A percentile compares a stretch with the other conserved stretches of the same genome.
Conservation (phyloP, 1,140 invertebrate species). For the Drusus annulatus region DNA sequence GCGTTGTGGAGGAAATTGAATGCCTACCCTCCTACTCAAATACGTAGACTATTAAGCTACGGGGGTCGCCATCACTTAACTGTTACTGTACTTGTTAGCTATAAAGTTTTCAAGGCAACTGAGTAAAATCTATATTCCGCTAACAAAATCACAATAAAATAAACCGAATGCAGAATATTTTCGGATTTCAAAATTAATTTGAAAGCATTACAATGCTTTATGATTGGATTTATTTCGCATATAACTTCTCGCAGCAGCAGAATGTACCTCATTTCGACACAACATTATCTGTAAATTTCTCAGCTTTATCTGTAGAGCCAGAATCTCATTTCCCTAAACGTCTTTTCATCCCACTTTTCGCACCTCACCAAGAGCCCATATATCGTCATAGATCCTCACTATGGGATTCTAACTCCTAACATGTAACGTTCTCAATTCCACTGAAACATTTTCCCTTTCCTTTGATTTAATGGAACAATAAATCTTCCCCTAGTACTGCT, state of each 20-base stretch:
- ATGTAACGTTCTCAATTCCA: constrained; percentile 16
- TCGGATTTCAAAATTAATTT: constrained; percentile 9
- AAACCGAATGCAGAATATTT: neutral
- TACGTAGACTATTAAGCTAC: too few relatives aligned
- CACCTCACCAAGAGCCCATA: constrained; percentile 16
- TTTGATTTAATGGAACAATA: constrained; percentile 38
- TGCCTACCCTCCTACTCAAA: too few relatives aligned
- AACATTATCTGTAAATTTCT: constrained; percentile 16
- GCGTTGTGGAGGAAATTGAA: too few relatives aligned
- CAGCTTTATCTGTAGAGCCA: constrained; percentile 26
- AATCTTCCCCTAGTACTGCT: constrained; percentile 6
- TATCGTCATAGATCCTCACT: constrained; percentile 23
- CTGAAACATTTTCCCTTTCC: constrained; percentile 26
- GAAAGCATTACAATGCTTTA: constrained; percentile 9
- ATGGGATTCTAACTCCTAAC: constrained; percentile 6
- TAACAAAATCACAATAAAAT: too few relatives aligned
- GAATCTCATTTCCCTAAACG: constrained; percentile 43
- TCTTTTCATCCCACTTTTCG: constrained; percentile 31
- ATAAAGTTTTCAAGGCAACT: too few relatives aligned
- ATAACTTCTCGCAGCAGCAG: constrained; percentile 1
- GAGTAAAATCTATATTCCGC: too few relatives aligned
- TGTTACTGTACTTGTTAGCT: too few relatives aligned
- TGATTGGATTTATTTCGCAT: neutral
- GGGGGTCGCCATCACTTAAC: too few relatives aligned
- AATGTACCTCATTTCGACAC: constrained; percentile 34